Percentiles rank a stretch among this genome's conserved stretches.
These are phyloP conservation scores for Sipha flava DNA, from an alignment of 1,140 invertebrate species.

Conservation along the genomic window DNA sequence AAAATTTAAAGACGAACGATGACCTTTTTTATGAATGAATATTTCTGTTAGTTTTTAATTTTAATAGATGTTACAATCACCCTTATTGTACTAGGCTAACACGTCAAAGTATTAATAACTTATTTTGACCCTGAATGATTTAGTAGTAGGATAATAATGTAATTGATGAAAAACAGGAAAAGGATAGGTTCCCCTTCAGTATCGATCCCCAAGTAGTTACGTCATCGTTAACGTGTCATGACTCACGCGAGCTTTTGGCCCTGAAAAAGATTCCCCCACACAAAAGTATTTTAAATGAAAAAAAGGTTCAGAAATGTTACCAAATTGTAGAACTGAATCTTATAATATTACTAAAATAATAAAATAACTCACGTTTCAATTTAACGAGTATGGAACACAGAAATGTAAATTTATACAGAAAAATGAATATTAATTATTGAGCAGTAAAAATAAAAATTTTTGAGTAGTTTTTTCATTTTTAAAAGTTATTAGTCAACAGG, in stretches of 20 bases:
- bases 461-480: no score
- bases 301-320: not conserved
- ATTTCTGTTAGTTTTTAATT: not conserved
- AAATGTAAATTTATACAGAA: not conserved
- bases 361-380: not conserved
- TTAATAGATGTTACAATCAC: not conserved
- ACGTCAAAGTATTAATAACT: not conserved
- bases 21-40: no score
- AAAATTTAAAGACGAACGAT: not conserved
- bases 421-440: not conserved
- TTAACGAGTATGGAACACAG: not conserved
- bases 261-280: slow-evolving; percentile 8
- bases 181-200: not conserved
- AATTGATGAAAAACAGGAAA: not conserved
- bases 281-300: not conserved
- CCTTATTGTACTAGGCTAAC: not conserved
- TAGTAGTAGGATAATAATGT: not conserved
- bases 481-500: not conserved
- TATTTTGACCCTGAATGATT: not conserved
- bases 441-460: not conserved
- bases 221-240: slow-evolving; percentile 1
- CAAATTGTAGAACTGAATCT: not conserved
- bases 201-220: slow-evolving; percentile 10
- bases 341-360: not conserved
- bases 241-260: slow-evolving; percentile 20